Evolutionary conservation across 2,113 vertebrate species (phyloP).

Genomic region (Podarcis muralis): DNA sequence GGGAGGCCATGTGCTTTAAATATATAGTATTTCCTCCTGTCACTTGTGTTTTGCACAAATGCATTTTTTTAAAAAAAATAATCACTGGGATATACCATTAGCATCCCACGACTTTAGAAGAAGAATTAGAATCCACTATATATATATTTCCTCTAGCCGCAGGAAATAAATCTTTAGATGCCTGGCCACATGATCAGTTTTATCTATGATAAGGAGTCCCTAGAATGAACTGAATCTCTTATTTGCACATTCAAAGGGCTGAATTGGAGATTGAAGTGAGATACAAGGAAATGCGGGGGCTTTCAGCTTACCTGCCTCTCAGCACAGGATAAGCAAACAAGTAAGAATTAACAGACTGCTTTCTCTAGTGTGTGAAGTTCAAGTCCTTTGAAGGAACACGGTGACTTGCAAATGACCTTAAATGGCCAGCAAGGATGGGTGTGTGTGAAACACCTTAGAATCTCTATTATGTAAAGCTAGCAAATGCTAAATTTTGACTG

Average conservation of each 20-base stretch:
- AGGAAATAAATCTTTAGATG: slow-evolving; percentile 28
- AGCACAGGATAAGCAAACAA: not conserved
- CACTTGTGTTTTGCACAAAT: slow-evolving; percentile 5
- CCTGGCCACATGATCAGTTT: not conserved
- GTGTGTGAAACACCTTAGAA: not conserved
- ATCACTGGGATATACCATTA: not conserved
- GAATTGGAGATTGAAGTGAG: not conserved
- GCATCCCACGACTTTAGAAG: not conserved
- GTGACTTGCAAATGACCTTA: not conserved
- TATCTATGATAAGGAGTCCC: not conserved
- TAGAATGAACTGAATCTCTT: not conserved
- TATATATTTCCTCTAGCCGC: slow-evolving; percentile 18
- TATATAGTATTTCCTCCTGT: not conserved
- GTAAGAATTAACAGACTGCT: not conserved
- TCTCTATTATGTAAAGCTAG: not conserved
- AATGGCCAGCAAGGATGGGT: not conserved
- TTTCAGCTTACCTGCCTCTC: not conserved
- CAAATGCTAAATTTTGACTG: too few relatives aligned
- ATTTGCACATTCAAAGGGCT: not conserved
- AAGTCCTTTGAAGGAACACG: not conserved
- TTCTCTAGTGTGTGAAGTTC: not conserved
- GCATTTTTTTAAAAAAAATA: not conserved
- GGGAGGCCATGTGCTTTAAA: too few relatives aligned
- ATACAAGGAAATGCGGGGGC: not conserved
- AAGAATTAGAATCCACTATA: slow-evolving; percentile 29